phyloP scores from a whole-genome alignment of 35 echinoderm and acorn worm genomes.

The Apostichopus californicus region DNA sequence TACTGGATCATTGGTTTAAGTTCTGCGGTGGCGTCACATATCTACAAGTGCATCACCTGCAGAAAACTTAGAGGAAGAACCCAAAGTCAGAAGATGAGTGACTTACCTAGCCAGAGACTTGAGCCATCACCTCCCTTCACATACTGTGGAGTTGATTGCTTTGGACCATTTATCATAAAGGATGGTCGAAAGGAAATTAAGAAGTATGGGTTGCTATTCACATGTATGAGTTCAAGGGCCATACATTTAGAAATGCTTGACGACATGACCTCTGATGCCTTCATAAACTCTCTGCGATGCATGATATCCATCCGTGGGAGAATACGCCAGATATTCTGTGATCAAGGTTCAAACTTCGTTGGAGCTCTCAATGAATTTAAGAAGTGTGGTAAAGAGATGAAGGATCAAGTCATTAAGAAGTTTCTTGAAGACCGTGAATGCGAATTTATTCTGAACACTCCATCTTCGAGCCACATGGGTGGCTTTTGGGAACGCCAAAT shows the following conservation, averaged over 20 bases:
- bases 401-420: too few relatives aligned
- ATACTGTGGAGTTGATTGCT: too few relatives aligned
- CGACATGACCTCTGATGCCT: conserved; percentile 71
- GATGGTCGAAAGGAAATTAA: too few relatives aligned
- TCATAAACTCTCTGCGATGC: conserved; percentile 77
- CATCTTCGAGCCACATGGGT: not conserved
- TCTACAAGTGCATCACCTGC: too few relatives aligned
- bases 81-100: too few relatives aligned
- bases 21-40: too few relatives aligned
- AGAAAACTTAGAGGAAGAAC: too few relatives aligned
- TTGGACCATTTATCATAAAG: too few relatives aligned
- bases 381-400: conserved; percentile 46
- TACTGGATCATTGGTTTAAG: too few relatives aligned
- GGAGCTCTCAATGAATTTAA: conserved; percentile 56
- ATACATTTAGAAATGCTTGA: conserved; percentile 76
- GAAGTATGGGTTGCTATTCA: conserved; percentile 70
- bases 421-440: not conserved
- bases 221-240: too few relatives aligned
- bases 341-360: conserved; percentile 75
- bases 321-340: conserved; percentile 62
- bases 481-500: not conserved
- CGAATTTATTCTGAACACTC: not conserved
- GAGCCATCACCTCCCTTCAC: too few relatives aligned
- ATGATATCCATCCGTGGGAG: conserved; percentile 37
- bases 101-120: too few relatives aligned